Conservation (phyloP, 2,888 invertebrate genomes). For the Allygus modestus region DNA sequence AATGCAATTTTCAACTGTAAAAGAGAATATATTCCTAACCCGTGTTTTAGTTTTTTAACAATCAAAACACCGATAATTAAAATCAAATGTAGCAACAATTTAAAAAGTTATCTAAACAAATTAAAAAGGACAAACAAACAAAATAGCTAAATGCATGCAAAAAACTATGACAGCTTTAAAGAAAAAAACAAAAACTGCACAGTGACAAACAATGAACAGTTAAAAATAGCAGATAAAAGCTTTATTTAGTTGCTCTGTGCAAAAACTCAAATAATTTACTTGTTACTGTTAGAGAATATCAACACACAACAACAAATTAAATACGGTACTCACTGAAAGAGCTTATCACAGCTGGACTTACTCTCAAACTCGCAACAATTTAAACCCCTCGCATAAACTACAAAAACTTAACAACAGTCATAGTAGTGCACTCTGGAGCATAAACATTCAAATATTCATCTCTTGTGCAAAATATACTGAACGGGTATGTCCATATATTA, state of each 20-base stretch:
- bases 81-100: no score
- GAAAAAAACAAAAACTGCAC: neutral
- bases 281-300: constrained; percentile 15
- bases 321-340: constrained; percentile 24
- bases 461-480: neutral
- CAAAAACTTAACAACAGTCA: constrained; percentile 29
- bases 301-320: neutral
- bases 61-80: no score
- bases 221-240: neutral
- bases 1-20: no score
- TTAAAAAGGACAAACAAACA: no score
- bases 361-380: neutral
- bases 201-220: neutral
- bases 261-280: neutral
- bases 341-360: constrained; percentile 26
- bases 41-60: no score
- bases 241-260: neutral
- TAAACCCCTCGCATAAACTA: constrained; percentile 14
- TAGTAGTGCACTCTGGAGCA: neutral
- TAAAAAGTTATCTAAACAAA: no score
- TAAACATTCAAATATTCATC: neutral
- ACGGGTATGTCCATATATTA: neutral
- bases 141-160: neutral
- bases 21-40: no score
- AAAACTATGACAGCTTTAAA: neutral